Conservation (phyloP, 2,888 invertebrate genomes). For the Scrobipalpa atriplicella region DNA sequence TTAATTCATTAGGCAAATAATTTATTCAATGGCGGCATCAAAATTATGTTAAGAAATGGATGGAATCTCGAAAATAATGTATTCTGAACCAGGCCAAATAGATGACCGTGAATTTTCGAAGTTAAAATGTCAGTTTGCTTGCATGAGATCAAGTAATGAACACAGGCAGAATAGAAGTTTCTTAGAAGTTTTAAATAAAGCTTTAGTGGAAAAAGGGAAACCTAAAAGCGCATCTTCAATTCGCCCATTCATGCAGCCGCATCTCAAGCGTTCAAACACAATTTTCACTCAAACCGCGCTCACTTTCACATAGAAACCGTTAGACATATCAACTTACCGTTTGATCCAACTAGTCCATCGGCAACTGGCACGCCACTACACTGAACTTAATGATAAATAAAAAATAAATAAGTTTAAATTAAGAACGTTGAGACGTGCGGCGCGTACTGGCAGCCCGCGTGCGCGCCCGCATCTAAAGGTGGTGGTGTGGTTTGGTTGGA, state of each 20-base stretch:
- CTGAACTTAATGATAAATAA: conserved; percentile 38
- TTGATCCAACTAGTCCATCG: conserved; percentile 51
- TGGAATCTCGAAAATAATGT: no score
- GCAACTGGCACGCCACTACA: conserved; percentile 45
- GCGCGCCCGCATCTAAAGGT: conserved; percentile 64
- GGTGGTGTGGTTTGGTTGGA: no score
- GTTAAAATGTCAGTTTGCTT: no score
- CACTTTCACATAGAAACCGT: conserved; percentile 53
- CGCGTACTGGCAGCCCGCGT: conserved; percentile 48
- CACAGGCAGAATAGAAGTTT: no score
- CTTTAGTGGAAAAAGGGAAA: not conserved
- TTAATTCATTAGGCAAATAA: no score
- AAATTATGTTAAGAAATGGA: no score
- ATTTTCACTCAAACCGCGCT: conserved; percentile 50
- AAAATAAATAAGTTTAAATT: conserved; percentile 40
- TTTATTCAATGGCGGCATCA: no score
- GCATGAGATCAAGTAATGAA: no score
- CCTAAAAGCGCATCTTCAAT: not conserved
- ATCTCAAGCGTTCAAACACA: conserved; percentile 39
- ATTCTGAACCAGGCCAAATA: no score
- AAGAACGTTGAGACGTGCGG: conserved; percentile 37
- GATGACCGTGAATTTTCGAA: no score
- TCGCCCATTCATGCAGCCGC: not conserved
- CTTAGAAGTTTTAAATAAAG: not conserved
- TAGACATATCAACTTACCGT: conserved; percentile 59